Percentiles rank a stretch among this genome's conserved stretches.
These are phyloP conservation scores for Psittacula cyanocephala DNA, from an alignment of 2,113 vertebrate genomes.

Conservation along the genomic window DNA sequence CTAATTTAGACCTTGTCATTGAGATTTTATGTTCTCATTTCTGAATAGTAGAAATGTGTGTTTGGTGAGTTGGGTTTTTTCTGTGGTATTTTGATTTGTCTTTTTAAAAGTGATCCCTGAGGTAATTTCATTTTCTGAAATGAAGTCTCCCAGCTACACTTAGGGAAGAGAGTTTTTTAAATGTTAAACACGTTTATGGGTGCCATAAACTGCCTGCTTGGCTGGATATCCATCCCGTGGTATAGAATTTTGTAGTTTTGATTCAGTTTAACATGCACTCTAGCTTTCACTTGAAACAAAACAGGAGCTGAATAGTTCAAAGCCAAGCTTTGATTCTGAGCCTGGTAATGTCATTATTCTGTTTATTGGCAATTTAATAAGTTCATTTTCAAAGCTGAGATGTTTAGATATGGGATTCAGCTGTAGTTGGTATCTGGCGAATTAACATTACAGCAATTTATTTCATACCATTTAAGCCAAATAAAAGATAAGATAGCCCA, in stretches of 20 bases:
- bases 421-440: not conserved
- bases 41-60: not conserved
- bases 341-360: not conserved
- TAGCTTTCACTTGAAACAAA: not conserved
- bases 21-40: not conserved
- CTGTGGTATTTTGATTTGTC: not conserved
- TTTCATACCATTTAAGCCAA: not conserved
- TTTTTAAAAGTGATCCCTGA: not conserved
- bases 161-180: not conserved
- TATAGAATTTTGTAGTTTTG: not conserved
- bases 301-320: not conserved
- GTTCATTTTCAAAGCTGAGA: not conserved
- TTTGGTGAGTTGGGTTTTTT: not conserved
- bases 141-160: not conserved
- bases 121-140: not conserved
- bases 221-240: not conserved
- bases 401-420: not conserved
- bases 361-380: not conserved
- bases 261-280: not conserved
- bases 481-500: not conserved
- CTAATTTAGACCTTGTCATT: not conserved
- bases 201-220: not conserved
- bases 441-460: not conserved
- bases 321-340: not conserved
- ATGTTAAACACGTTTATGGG: not conserved